Evolutionary conservation across 2,113 vertebrate species (phyloP).

Genomic region (Antigone vipio): DNA sequence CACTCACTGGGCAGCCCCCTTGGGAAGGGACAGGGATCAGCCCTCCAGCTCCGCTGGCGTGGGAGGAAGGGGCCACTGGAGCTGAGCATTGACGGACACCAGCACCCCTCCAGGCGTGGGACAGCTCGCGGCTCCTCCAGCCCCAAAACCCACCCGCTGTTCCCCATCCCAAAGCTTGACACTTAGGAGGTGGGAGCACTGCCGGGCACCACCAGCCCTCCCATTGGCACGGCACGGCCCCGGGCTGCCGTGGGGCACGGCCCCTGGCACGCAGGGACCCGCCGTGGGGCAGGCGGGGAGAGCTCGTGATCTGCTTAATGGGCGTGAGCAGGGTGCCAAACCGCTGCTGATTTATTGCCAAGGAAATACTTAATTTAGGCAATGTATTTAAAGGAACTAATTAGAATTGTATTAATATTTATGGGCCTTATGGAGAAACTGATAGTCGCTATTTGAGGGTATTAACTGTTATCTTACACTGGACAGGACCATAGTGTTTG

Average conservation of each 20-base stretch:
- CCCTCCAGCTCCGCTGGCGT: not conserved
- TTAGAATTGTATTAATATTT: slow-evolving; percentile 80
- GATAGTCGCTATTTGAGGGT: slow-evolving; percentile 66
- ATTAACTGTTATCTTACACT: slow-evolving; percentile 70
- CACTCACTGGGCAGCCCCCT: not conserved
- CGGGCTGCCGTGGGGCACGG: accelerated
- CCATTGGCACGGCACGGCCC: not conserved
- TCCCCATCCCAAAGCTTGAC: not conserved
- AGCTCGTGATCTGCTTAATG: not conserved
- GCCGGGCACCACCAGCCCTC: not conserved
- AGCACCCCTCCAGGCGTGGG: accelerated
- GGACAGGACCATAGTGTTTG: slow-evolving; percentile 51
- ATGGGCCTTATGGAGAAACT: slow-evolving; percentile 59
- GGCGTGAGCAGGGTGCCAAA: not conserved
- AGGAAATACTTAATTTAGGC: slow-evolving; percentile 40
- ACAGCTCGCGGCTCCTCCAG: not conserved
- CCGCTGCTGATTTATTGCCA: not conserved
- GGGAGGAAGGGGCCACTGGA: not conserved
- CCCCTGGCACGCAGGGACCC: not conserved
- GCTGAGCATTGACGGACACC: accelerated
- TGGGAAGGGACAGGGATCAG: not conserved
- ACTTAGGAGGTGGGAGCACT: accelerated
- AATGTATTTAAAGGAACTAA: slow-evolving; percentile 71
- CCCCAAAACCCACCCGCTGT: not conserved
- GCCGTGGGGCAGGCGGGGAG: no score